Conservation (phyloP, 2,113 vertebrate genomes). For the Vireo altiloquus region DNA sequence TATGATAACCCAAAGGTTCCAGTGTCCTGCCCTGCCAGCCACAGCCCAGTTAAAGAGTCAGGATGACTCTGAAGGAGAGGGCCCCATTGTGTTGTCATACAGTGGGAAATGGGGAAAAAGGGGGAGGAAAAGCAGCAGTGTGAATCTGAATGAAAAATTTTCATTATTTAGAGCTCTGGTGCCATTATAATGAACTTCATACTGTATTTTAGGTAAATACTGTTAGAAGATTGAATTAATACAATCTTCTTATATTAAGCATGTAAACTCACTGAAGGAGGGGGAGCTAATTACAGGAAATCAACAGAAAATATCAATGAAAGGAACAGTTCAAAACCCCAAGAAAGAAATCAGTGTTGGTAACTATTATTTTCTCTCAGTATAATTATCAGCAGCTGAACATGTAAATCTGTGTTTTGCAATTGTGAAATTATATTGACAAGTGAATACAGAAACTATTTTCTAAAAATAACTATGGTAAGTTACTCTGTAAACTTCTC, state of each 20-base stretch:
- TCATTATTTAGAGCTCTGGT: background rate
- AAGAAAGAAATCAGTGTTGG: background rate
- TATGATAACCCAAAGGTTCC: background rate
- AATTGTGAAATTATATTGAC: background rate
- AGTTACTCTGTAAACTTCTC: background rate
- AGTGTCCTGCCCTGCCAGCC: accelerated
- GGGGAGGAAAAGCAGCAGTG: background rate
- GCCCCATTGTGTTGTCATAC: background rate
- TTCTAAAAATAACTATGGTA: background rate
- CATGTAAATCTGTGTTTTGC: background rate
- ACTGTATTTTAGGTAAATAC: background rate
- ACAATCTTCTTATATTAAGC: background rate
- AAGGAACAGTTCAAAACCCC: background rate
- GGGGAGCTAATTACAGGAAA: background rate
- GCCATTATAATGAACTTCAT: background rate
- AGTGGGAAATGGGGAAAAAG: background rate
- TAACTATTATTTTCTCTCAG: background rate
- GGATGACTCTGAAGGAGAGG: background rate
- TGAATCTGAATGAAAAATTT: background rate
- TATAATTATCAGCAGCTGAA: background rate
- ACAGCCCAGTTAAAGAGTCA: background rate
- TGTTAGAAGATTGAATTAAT: background rate
- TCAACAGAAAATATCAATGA: background rate
- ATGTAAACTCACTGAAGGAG: background rate
- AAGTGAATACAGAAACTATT: background rate